These are phyloP conservation scores for Hyppa rectilinea DNA, from an alignment of 2,888 invertebrate genomes.

Conservation along the genomic window DNA sequence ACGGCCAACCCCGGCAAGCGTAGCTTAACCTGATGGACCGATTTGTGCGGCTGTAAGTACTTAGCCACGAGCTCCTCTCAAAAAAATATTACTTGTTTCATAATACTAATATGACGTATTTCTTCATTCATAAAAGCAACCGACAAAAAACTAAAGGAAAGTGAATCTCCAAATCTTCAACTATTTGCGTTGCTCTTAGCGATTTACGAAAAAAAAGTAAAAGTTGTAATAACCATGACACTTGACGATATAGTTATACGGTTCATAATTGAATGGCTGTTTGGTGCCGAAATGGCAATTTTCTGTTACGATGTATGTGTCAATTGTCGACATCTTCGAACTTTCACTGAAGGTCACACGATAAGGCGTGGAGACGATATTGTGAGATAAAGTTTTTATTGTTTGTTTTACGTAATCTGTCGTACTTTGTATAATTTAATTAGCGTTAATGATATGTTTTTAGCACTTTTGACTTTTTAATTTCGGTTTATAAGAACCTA, in stretches of 20 bases:
- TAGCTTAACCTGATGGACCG: too few species aligned
- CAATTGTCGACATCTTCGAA: slow-evolving; percentile 72
- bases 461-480: slow-evolving; percentile 12
- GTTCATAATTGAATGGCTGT: slow-evolving; percentile 66
- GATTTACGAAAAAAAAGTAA: slow-evolving; percentile 80
- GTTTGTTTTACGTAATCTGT: slow-evolving; percentile 55
- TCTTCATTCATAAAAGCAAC: slow-evolving; percentile 31
- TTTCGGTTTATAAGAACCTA: slow-evolving; percentile 9
- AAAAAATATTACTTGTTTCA: neutral
- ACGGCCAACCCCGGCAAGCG: too few species aligned
- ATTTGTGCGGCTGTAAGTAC: too few species aligned
- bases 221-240: slow-evolving; percentile 65
- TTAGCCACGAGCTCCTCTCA: too few species aligned
- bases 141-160: slow-evolving; percentile 73
- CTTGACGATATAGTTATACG: slow-evolving; percentile 68
- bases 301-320: slow-evolving; percentile 77
- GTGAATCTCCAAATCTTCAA: slow-evolving; percentile 76
- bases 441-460: slow-evolving; percentile 32
- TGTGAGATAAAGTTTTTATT: slow-evolving; percentile 31
- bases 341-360: slow-evolving; percentile 87
- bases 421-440: slow-evolving; percentile 36
- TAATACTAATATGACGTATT: slow-evolving; percentile 21
- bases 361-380: slow-evolving; percentile 65
- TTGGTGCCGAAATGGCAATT: slow-evolving; percentile 66
- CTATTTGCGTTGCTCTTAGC: slow-evolving; percentile 72